A percentile compares a stretch with the other conserved stretches of the same genome.
Evolutionary conservation across 1,140 invertebrate genomes (phyloP).

Genomic region (Diuraphis noxia): DNA sequence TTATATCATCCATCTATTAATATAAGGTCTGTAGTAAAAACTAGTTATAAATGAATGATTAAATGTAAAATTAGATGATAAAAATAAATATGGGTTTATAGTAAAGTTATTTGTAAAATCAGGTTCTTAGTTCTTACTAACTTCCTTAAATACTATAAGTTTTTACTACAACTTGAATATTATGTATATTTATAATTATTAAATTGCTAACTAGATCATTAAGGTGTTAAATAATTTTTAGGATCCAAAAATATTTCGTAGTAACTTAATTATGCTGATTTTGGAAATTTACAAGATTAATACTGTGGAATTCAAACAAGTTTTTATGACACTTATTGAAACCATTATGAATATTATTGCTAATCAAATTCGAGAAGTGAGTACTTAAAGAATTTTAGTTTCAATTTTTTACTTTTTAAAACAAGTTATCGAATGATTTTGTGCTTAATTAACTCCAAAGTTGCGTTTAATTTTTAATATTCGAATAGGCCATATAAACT

Average conservation of each 20-base stretch:
- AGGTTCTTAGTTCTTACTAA: too few relatives aligned
- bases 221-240: neutral
- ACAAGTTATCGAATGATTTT: neutral
- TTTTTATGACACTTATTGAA: constrained; percentile 28
- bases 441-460: neutral
- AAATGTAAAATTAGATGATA: too few relatives aligned
- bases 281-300: neutral
- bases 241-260: neutral
- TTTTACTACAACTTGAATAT: neutral
- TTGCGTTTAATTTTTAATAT: neutral
- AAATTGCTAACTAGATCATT: neutral
- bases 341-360: constrained; percentile 26
- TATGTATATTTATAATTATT: neutral
- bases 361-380: constrained; percentile 40
- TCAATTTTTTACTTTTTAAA: neutral
- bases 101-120: too few relatives aligned
- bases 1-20: too few relatives aligned
- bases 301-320: neutral
- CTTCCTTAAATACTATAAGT: too few relatives aligned
- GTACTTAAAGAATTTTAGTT: neutral
- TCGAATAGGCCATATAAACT: neutral
- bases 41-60: too few relatives aligned
- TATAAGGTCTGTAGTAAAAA: too few relatives aligned
- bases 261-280: neutral
- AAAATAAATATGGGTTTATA: too few relatives aligned